Evolutionary conservation across 1,140 invertebrate species (phyloP).

Genomic region (Geopemphigus sp.): DNA sequence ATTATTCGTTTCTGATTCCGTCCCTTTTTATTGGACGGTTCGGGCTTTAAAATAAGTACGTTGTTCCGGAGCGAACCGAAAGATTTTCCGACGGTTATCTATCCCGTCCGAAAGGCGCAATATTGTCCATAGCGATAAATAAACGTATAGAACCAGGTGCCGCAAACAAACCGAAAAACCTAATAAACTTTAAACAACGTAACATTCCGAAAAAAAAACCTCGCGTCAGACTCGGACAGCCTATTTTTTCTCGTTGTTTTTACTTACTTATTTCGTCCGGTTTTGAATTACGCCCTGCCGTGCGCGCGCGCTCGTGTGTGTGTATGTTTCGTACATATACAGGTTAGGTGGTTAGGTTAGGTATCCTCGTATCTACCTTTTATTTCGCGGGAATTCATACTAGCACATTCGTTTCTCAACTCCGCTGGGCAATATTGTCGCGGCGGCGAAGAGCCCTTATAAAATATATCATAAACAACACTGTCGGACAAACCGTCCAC

Average conservation of each 20-base stretch:
- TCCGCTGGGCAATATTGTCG: slow-evolving; percentile 46
- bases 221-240: background rate
- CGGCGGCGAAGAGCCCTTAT: slow-evolving; percentile 28
- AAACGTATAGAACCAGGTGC: background rate
- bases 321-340: too few relatives aligned
- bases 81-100: background rate
- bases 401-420: slow-evolving; percentile 35
- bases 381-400: slow-evolving; percentile 13
- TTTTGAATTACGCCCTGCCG: slow-evolving; percentile 15
- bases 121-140: background rate
- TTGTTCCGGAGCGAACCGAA: background rate
- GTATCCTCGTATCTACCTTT: background rate
- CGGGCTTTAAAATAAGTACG: background rate
- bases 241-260: slow-evolving; percentile 9
- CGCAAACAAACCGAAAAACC: too few relatives aligned
- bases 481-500: slow-evolving; percentile 38
- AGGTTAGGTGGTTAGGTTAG: too few relatives aligned
- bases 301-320: too few relatives aligned
- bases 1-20: background rate
- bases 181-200: slow-evolving; percentile 23
- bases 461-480: slow-evolving; percentile 49
- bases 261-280: slow-evolving; percentile 27
- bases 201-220: background rate
- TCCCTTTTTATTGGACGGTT: background rate
- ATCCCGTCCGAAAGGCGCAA: background rate